phyloP scores from a whole-genome alignment of 2,113 vertebrate species.

The Steatornis caripensis region DNA sequence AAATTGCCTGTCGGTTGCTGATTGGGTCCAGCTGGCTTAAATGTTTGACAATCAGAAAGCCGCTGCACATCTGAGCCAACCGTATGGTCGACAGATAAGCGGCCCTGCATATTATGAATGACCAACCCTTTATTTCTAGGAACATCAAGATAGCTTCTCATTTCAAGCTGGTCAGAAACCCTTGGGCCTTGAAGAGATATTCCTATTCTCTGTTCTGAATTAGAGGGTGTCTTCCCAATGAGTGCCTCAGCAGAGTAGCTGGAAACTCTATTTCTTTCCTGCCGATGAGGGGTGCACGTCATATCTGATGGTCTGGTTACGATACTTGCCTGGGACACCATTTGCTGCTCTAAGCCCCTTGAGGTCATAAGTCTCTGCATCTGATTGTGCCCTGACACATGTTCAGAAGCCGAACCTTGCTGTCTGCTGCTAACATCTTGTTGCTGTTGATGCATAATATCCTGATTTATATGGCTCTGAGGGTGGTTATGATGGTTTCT shows the following conservation, averaged over 20 bases:
- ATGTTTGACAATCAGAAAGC: slow-evolving; percentile 89
- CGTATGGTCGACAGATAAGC: slow-evolving; percentile 79
- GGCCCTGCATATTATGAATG: slow-evolving; percentile 86
- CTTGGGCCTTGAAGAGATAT: slow-evolving; percentile 84
- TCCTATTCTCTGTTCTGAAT: slow-evolving; percentile 87
- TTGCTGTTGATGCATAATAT: slow-evolving; percentile 78
- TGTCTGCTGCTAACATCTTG: slow-evolving; percentile 82
- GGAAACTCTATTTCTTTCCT: slow-evolving; percentile 93
- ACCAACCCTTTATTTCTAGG: slow-evolving; percentile 85
- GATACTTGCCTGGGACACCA: slow-evolving; percentile 87
- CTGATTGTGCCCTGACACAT: slow-evolving; percentile 75
- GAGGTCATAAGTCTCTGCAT: slow-evolving; percentile 94
- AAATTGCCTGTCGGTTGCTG: slow-evolving; percentile 82
- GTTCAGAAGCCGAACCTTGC: slow-evolving; percentile 72
- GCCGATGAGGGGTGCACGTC: slow-evolving; percentile 86
- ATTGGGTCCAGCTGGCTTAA: slow-evolving; percentile 79
- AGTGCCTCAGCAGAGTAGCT: slow-evolving; percentile 97
- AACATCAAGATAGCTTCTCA: slow-evolving; percentile 88
- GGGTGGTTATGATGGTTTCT: slow-evolving; percentile 80
- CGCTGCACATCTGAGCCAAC: slow-evolving; percentile 82
- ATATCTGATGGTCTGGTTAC: slow-evolving; percentile 88
- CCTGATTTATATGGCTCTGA: slow-evolving; percentile 81
- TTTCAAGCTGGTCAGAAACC: slow-evolving; percentile 88
- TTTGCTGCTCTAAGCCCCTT: slow-evolving; percentile 88
- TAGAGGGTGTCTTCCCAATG: slow-evolving; percentile 90